These are phyloP conservation scores for Eumerus sabulonum DNA, from an alignment of 2,888 invertebrate species.

Conservation along the genomic window DNA sequence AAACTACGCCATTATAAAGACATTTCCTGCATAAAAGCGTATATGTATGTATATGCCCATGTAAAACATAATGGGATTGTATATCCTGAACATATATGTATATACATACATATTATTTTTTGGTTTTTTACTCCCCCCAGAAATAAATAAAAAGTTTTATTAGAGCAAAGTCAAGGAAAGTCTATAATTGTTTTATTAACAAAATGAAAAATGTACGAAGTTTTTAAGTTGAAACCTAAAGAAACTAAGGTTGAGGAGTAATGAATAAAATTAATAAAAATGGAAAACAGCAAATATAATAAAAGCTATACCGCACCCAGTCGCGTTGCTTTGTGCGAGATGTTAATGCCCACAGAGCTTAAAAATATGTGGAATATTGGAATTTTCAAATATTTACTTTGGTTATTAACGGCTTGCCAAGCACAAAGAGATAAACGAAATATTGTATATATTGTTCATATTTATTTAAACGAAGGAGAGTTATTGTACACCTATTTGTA, in stretches of 20 bases:
- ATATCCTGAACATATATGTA: too few species aligned
- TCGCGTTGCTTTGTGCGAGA: slow-evolving; percentile 57
- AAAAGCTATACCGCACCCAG: slow-evolving; percentile 47
- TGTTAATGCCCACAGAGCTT: slow-evolving; percentile 50
- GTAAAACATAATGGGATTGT: too few species aligned
- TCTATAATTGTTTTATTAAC: not conserved
- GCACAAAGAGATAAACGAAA: slow-evolving; percentile 58
- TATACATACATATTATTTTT: too few species aligned
- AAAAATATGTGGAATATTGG: slow-evolving; percentile 47
- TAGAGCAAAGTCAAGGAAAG: too few species aligned
- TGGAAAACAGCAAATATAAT: slow-evolving; percentile 49
- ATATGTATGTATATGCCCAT: too few species aligned
- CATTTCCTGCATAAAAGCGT: too few species aligned
- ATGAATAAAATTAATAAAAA: slow-evolving; percentile 51
- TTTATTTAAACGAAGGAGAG: slow-evolving; percentile 65
- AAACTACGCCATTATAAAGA: too few species aligned
- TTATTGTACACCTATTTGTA: slow-evolving; percentile 55
- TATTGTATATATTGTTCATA: slow-evolving; percentile 58
- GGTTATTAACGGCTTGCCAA: slow-evolving; percentile 64
- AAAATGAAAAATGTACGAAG: too few species aligned
- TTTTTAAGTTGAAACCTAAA: too few species aligned
- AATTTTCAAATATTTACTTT: slow-evolving; percentile 67
- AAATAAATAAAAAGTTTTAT: too few species aligned
- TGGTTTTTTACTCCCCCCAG: too few species aligned
- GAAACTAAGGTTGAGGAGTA: slow-evolving; percentile 11